phyloP scores from a whole-genome alignment of 2,888 invertebrate species.

The Lordiphosa andalusiaca region DNA sequence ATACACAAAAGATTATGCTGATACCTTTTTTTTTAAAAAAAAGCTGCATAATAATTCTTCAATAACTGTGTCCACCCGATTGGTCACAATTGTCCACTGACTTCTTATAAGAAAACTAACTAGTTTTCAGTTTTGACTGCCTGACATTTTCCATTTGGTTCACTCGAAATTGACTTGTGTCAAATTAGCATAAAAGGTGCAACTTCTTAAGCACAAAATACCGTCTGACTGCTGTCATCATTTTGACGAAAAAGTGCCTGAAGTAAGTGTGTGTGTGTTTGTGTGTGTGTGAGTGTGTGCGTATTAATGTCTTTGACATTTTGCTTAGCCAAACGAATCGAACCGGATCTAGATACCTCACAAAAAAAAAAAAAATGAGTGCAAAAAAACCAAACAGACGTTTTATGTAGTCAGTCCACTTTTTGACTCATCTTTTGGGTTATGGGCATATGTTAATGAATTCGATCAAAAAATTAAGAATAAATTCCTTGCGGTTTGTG shows the following conservation, averaged over 20 bases:
- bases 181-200: constrained; percentile 13
- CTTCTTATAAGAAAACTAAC: background rate
- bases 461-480: too few species aligned
- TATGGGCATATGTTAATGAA: too few species aligned
- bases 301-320: constrained; percentile 61
- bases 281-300: constrained; percentile 10
- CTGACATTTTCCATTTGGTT: too few species aligned
- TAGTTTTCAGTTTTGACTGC: background rate
- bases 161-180: background rate
- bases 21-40: too few species aligned
- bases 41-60: too few species aligned
- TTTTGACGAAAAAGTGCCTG: too few species aligned
- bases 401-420: constrained; percentile 4
- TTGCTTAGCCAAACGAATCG: constrained; percentile 57
- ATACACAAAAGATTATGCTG: too few species aligned
- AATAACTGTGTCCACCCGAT: too few species aligned
- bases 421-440: constrained; percentile 29
- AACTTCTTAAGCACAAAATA: constrained; percentile 1
- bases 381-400: constrained; percentile 1
- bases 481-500: too few species aligned
- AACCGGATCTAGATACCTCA: constrained; percentile 68
- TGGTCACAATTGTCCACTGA: too few species aligned
- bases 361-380: constrained; percentile 25
- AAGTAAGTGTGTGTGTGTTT: constrained; percentile 2
- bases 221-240: too few species aligned